Evolutionary conservation across 2,113 vertebrate species (phyloP).

Genomic region (Hymenochirus boettgeri): DNA sequence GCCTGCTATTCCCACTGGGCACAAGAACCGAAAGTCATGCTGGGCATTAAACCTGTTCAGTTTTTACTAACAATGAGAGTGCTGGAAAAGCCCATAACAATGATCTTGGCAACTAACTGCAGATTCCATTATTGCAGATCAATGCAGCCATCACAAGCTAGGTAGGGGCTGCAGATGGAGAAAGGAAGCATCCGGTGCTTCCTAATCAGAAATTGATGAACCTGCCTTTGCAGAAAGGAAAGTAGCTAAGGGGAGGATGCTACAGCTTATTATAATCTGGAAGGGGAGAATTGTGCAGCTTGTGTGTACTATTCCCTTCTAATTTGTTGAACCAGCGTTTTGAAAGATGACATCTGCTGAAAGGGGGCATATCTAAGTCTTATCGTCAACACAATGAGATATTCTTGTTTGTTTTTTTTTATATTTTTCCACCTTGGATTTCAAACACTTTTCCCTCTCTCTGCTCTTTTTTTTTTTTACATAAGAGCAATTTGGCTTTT

Average conservation of each 20-base stretch:
- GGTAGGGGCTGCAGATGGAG: slow-evolving; percentile 45
- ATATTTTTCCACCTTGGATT: too few relatives aligned
- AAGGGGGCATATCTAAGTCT: background rate
- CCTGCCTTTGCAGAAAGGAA: slow-evolving; percentile 68
- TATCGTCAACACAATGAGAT: background rate
- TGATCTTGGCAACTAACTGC: slow-evolving; percentile 60
- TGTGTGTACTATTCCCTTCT: background rate
- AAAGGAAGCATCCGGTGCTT: slow-evolving; percentile 65
- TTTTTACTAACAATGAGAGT: slow-evolving; percentile 51
- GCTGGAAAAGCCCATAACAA: slow-evolving; percentile 60
- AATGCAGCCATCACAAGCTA: slow-evolving; percentile 63
- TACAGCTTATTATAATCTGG: slow-evolving; percentile 25
- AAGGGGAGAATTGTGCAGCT: slow-evolving; percentile 4
- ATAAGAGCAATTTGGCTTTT: too few relatives aligned
- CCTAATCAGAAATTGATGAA: slow-evolving; percentile 72
- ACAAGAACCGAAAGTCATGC: slow-evolving; percentile 46
- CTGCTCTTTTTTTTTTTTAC: too few relatives aligned
- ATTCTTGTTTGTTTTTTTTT: background rate
- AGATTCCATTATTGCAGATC: slow-evolving; percentile 72
- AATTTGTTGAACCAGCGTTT: slow-evolving; percentile 22
- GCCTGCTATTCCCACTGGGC: slow-evolving; percentile 38
- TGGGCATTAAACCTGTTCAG: slow-evolving; percentile 50
- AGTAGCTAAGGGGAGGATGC: slow-evolving; percentile 58
- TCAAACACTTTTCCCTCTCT: slow-evolving; percentile 9
- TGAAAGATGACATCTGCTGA: slow-evolving; percentile 13